phyloP scores from a whole-genome alignment of 1,140 invertebrate species.

The Lordiphosa collinella region DNA sequence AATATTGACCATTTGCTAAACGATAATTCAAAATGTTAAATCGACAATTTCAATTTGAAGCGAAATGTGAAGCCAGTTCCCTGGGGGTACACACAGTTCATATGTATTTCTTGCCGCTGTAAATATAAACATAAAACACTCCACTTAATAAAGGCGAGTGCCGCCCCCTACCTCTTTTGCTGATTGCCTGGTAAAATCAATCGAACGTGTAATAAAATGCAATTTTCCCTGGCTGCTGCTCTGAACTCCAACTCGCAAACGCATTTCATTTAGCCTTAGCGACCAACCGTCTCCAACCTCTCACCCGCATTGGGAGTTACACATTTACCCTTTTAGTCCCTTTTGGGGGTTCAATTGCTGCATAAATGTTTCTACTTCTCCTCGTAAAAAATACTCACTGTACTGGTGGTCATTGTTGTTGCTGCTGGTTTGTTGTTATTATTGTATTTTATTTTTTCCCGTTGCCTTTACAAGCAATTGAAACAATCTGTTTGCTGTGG shows the following conservation, averaged over 20 bases:
- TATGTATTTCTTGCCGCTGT: constrained; percentile 37
- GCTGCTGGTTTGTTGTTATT: constrained; percentile 38
- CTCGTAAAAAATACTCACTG: constrained; percentile 30
- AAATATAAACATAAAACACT: constrained; percentile 72
- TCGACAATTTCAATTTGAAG: constrained; percentile 74
- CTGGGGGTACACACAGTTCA: constrained; percentile 17
- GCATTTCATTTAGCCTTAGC: constrained; percentile 38
- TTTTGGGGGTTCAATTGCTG: constrained; percentile 65
- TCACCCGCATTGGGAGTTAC: constrained; percentile 7
- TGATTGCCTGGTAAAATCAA: constrained; percentile 46
- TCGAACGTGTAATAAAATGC: constrained; percentile 75
- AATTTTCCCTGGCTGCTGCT: constrained; percentile 55
- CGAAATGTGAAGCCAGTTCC: constrained; percentile 12
- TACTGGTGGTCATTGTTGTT: constrained; percentile 49
- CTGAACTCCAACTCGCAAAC: constrained; percentile 12
- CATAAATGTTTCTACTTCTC: constrained; percentile 49
- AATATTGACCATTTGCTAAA: constrained; percentile 77
- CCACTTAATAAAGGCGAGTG: constrained; percentile 67
- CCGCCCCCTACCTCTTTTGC: constrained; percentile 14
- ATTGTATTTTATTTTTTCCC: constrained; percentile 20
- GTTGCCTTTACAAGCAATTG: constrained; percentile 64
- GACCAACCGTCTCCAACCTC: neutral
- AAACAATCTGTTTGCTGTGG: constrained; percentile 57
- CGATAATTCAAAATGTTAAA: constrained; percentile 77
- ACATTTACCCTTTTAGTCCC: constrained; percentile 51